Evolutionary conservation across 1,140 invertebrate species (phyloP), one percentile per base, ranked within the genome.

Genomic region (Cherax quadricarinatus): DNA sequence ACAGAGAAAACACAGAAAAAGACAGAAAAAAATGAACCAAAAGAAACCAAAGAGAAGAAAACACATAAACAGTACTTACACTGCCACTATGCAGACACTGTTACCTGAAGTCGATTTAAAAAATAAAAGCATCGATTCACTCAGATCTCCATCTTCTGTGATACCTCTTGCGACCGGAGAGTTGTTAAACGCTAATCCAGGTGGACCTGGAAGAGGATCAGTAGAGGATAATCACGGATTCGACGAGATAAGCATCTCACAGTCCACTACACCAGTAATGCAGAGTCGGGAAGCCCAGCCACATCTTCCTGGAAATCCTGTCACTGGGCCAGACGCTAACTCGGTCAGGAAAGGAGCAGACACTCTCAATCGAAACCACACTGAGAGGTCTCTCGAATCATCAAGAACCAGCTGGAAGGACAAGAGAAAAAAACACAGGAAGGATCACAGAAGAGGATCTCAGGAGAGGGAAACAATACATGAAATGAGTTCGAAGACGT

Each of bases 11-110:
- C 81, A 90, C 2, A 90, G 88, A 75, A 62, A 60, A 85, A 85
- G 88, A 78, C 66, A 85, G 5, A 90, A 79, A 53, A 81, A 78
- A 90, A 90, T 80, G 30, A 83, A 90, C 30, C 88, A 84, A 41
- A 90, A 90, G 66, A 90, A 90, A 60, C 88, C 88, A 24, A 85
- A 80, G n/a, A 83, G 88, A 84, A 90, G 88, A 90, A 90, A 90
- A 90, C 7, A 41, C 14, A 24, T 16, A 5, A 73, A 7, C 16
- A 60, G 30, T 81, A 14, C 16, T 9, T 66, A 57, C 5, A 57
- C 14, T 10, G 66, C 14, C 66, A 70, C 66, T 70, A 18, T 6
- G 16, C 14, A 2, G 5, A 21, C 66, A 70, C 12, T 6, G 14
- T 21, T 5, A 70, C 16, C 70, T 12, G n/a, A 75, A n/a, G 12